Conservation (phyloP, 37 sponge, comb jelly and placozoan genomes). For the Halichondria panicea region DNA sequence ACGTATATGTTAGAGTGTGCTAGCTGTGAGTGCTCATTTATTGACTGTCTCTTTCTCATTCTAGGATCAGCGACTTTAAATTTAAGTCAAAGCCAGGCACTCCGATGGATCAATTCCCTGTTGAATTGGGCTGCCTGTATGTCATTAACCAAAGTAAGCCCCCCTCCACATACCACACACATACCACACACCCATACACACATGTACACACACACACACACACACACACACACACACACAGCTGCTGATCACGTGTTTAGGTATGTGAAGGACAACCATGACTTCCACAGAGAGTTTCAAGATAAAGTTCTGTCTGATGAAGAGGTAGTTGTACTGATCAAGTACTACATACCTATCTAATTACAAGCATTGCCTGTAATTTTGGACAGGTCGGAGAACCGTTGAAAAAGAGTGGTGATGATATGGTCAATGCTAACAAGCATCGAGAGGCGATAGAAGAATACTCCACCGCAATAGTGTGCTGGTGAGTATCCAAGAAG, state of each 20-base stretch:
- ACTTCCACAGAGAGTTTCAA: slow-evolving; percentile 8
- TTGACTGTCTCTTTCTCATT: too few relatives aligned
- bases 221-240: neutral
- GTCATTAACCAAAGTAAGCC: slow-evolving; percentile 21
- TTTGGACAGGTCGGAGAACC: neutral
- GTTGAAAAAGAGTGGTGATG: slow-evolving; percentile 17
- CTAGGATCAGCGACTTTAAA: slow-evolving; percentile 5
- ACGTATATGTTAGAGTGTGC: slow-evolving; percentile 16
- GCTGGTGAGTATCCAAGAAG: slow-evolving; percentile 10
- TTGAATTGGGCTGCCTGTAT: slow-evolving; percentile 35
- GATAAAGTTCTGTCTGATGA: neutral
- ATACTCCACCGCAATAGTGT: slow-evolving; percentile 24
- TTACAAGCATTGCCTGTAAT: neutral
- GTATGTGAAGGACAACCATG: neutral
- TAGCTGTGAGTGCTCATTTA: too few relatives aligned
- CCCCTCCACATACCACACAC: neutral
- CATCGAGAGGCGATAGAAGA: slow-evolving; percentile 13
- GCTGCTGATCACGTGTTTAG: slow-evolving; percentile 31
- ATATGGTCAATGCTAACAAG: neutral
- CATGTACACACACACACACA: neutral
- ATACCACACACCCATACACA: slow-evolving; percentile 1
- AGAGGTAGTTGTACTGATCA: slow-evolving; percentile 7
- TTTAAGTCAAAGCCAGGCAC: neutral
- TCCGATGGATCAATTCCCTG: neutral
- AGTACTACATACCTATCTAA: neutral